Conservation (phyloP, 2,888 invertebrate species). For the Notocelia uddmanniana region DNA sequence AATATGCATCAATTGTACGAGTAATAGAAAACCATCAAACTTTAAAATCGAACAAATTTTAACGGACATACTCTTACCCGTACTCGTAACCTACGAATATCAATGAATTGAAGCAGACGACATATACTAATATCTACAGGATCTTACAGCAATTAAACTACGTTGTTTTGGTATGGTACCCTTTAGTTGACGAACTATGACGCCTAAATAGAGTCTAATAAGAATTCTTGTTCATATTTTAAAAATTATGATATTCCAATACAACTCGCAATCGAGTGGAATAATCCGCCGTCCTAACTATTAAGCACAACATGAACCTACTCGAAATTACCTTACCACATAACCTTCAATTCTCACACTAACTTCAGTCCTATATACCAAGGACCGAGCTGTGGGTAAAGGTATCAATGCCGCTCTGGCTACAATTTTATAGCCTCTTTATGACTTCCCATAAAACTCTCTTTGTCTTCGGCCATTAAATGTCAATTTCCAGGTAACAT, state of each 20-base stretch:
- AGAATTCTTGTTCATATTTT: neutral
- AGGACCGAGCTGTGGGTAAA: constrained; percentile 7
- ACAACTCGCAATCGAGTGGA: neutral
- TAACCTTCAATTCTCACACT: constrained; percentile 2
- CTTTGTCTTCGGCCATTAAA: constrained; percentile 36
- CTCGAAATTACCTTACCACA: neutral
- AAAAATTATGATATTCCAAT: neutral
- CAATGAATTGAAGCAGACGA: neutral
- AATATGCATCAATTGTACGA: no score
- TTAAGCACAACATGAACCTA: neutral
- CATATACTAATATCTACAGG: neutral
- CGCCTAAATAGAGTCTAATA: neutral
- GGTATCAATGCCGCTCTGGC: constrained; percentile 17
- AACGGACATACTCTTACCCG: no score
- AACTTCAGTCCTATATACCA: neutral
- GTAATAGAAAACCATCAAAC: neutral
- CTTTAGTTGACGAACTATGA: neutral
- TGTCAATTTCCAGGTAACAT: constrained; percentile 40
- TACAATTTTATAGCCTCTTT: constrained; percentile 28
- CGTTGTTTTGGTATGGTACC: neutral
- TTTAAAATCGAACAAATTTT: neutral
- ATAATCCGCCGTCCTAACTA: neutral
- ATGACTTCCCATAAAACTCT: constrained; percentile 29
- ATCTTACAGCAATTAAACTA: neutral
- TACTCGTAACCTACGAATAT: neutral